These are phyloP conservation scores for Pachypanchax playfairii DNA, from an alignment of 2,113 vertebrate species.

Conservation along the genomic window DNA sequence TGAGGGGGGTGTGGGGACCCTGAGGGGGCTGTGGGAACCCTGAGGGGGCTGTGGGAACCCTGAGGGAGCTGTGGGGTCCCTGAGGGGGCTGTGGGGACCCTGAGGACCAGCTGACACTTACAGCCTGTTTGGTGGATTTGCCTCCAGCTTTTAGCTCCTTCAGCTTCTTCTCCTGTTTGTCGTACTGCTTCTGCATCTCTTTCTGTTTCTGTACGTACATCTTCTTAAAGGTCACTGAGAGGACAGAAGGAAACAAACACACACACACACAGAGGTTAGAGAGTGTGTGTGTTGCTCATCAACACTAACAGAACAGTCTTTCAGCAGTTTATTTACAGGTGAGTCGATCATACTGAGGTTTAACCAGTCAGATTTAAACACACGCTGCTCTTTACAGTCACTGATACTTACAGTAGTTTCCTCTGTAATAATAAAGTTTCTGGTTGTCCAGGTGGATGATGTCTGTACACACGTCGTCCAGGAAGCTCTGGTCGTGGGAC, in stretches of 20 bases:
- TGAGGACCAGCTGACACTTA: constrained; percentile 57
- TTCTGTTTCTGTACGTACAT: constrained; percentile 95
- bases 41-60: too few relatives aligned
- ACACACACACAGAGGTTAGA: background rate
- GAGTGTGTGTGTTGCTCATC: background rate
- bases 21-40: too few relatives aligned
- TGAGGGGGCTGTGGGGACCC: too few relatives aligned
- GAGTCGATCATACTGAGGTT: too few relatives aligned
- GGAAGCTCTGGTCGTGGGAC: constrained; percentile 93
- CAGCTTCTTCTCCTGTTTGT: constrained; percentile 92
- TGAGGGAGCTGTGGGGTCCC: too few relatives aligned
- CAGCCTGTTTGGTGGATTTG: constrained; percentile 92
- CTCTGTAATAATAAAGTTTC: constrained; percentile 90
- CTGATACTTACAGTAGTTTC: constrained; percentile 87
- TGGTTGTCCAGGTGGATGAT: constrained; percentile 89
- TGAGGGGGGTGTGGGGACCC: too few relatives aligned
- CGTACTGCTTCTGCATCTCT: constrained; percentile 89
- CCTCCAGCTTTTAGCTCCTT: constrained; percentile 91
- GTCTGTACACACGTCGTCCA: constrained; percentile 93
- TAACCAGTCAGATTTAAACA: too few relatives aligned
- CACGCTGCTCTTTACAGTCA: too few relatives aligned
- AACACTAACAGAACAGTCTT: too few relatives aligned
- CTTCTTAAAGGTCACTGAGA: constrained; percentile 91
- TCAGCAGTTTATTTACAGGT: too few relatives aligned
- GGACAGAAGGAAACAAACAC: background rate